These are phyloP conservation scores for Ochlodes sylvanus DNA, from an alignment of 2,888 invertebrate genomes.

Conservation along the genomic window DNA sequence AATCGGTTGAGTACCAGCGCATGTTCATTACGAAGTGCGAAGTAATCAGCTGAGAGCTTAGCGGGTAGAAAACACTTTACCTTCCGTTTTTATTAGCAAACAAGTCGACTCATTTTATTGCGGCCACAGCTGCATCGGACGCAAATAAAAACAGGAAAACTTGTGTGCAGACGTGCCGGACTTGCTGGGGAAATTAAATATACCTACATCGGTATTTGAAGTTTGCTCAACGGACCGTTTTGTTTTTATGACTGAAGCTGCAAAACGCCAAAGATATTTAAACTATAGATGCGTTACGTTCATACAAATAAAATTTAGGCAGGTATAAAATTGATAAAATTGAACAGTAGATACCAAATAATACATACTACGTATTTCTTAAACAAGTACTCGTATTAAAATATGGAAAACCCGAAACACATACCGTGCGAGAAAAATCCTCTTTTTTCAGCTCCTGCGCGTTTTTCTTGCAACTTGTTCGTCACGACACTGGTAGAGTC, in stretches of 20 bases:
- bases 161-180: constrained; percentile 1
- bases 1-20: constrained; percentile 11
- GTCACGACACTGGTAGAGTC: constrained; percentile 44
- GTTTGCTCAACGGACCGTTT: background rate
- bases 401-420: constrained; percentile 39
- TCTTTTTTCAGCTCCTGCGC: constrained; percentile 46
- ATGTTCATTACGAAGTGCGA: constrained; percentile 22
- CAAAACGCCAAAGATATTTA: too few species aligned
- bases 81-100: constrained; percentile 26
- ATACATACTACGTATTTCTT: too few species aligned
- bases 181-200: background rate
- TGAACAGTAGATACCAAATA: too few species aligned
- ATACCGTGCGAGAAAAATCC: constrained; percentile 64
- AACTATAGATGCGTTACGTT: too few species aligned
- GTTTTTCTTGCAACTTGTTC: constrained; percentile 43
- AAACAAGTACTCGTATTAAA: too few species aligned
- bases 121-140: constrained; percentile 7
- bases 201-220: background rate
- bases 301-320: too few species aligned
- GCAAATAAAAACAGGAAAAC: constrained; percentile 5
- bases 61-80: constrained; percentile 23
- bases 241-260: too few species aligned
- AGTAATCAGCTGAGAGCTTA: constrained; percentile 23
- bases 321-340: too few species aligned
- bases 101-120: constrained; percentile 16